phyloP scores from a whole-genome alignment of 2,888 invertebrate genomes.

The Coelinius sp. region DNA sequence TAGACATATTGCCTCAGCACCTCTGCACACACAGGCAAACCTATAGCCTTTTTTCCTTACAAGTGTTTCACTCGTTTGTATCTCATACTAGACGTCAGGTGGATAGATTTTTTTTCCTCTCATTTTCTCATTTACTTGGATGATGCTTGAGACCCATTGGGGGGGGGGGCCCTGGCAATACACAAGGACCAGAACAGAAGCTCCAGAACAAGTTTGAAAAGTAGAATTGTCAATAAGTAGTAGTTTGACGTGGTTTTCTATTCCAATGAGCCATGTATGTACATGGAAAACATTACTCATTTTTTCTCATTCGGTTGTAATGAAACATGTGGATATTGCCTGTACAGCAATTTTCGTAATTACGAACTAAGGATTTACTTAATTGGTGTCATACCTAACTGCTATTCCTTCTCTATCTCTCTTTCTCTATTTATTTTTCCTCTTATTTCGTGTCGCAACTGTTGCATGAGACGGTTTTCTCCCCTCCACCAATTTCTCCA shows the following conservation, averaged over 20 bases:
- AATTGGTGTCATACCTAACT: slow-evolving; percentile 1
- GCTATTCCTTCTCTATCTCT: too few relatives aligned
- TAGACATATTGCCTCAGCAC: not conserved
- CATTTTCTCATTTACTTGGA: slow-evolving; percentile 14
- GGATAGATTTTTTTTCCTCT: not conserved
- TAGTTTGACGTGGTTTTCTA: slow-evolving; percentile 18
- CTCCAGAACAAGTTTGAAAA: slow-evolving; percentile 58
- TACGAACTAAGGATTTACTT: slow-evolving; percentile 6
- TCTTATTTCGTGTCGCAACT: slow-evolving; percentile 22
- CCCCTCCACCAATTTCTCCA: not conserved
- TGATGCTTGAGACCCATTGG: not conserved
- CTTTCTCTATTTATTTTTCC: slow-evolving; percentile 6
- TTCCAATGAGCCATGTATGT: slow-evolving; percentile 43
- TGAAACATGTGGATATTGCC: slow-evolving; percentile 48
- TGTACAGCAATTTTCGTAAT: slow-evolving; percentile 25
- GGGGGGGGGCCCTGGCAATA: not conserved
- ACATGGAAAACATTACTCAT: slow-evolving; percentile 44
- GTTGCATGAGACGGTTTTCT: slow-evolving; percentile 16
- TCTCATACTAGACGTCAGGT: not conserved
- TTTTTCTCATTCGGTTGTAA: slow-evolving; percentile 39
- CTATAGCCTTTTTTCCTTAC: not conserved
- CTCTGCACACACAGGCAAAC: slow-evolving; percentile 23
- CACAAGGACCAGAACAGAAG: slow-evolving; percentile 45
- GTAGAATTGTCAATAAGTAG: slow-evolving; percentile 53
- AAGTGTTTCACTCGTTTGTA: slow-evolving; percentile 4